Percentiles rank a stretch among this genome's conserved stretches.
These are phyloP conservation scores for Aramus guarauna DNA, from an alignment of 2,113 vertebrate species.

Conservation along the genomic window DNA sequence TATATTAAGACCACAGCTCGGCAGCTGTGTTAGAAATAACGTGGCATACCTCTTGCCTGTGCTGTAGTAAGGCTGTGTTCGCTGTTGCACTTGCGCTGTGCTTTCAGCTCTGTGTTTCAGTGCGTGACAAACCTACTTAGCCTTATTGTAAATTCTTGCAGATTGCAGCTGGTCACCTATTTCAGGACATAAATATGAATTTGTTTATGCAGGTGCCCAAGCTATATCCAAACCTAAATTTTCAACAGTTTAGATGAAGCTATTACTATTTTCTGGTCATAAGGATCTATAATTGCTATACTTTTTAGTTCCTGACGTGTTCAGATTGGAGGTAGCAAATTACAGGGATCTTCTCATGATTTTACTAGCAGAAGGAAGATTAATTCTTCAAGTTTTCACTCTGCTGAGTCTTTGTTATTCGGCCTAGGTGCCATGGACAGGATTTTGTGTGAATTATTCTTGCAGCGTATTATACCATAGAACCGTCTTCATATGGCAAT, in stretches of 20 bases:
- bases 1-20: not conserved
- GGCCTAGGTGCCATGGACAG: not conserved
- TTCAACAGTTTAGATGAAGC: not conserved
- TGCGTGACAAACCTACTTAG: constrained; percentile 56
- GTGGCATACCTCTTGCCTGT: not conserved
- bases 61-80: not conserved
- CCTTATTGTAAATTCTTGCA: constrained; percentile 22
- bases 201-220: not conserved
- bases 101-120: not conserved
- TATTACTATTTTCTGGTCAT: not conserved
- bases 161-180: constrained; percentile 26
- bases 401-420: constrained; percentile 10
- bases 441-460: constrained; percentile 26
- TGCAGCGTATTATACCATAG: constrained; percentile 15
- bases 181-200: not conserved
- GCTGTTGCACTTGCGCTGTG: not conserved
- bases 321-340: not conserved
- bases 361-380: constrained; percentile 17
- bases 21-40: constrained; percentile 38
- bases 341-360: not conserved
- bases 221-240: not conserved
- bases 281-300: not conserved
- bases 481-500: not conserved
- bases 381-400: not conserved
- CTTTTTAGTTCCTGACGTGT: not conserved